phyloP scores from a whole-genome alignment of 2,797 vertebrate genomes.

The Enteromius afrohamiltoni region DNA sequence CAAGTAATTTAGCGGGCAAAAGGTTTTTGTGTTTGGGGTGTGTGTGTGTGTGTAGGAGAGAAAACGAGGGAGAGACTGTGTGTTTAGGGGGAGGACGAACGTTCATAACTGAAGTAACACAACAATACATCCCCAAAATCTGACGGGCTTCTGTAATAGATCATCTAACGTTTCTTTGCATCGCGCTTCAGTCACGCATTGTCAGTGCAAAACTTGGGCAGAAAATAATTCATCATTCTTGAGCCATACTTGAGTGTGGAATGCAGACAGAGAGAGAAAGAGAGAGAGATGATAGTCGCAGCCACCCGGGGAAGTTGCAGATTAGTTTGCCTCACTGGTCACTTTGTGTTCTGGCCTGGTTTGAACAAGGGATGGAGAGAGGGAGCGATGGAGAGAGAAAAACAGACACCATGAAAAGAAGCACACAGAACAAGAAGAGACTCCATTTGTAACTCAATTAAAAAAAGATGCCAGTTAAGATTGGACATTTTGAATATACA shows the following conservation, averaged over 20 bases:
- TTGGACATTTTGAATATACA: background rate
- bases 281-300: conserved; percentile 57
- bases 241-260: conserved; percentile 50
- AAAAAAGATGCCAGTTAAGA: background rate
- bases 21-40: conserved; percentile 79
- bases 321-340: conserved; percentile 84
- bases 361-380: conserved; percentile 75
- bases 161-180: conserved; percentile 1
- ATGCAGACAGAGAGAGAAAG: conserved; percentile 71
- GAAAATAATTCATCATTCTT: conserved; percentile 47
- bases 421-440: conserved; percentile 20
- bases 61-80: conserved; percentile 39
- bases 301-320: conserved; percentile 80
- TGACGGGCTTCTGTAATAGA: conserved; percentile 40
- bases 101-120: conserved; percentile 47
- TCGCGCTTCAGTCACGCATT: background rate
- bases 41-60: conserved; percentile 63
- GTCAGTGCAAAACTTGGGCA: conserved; percentile 11
- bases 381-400: conserved; percentile 56
- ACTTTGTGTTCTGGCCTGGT: conserved; percentile 80
- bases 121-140: conserved; percentile 60
- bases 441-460: conserved; percentile 17
- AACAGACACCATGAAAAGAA: conserved; percentile 26
- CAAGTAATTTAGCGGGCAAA: conserved; percentile 82
- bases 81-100: conserved; percentile 46